phyloP scores from a whole-genome alignment of 2,888 invertebrate genomes.

The Venustoraphidia nigricollis region DNA sequence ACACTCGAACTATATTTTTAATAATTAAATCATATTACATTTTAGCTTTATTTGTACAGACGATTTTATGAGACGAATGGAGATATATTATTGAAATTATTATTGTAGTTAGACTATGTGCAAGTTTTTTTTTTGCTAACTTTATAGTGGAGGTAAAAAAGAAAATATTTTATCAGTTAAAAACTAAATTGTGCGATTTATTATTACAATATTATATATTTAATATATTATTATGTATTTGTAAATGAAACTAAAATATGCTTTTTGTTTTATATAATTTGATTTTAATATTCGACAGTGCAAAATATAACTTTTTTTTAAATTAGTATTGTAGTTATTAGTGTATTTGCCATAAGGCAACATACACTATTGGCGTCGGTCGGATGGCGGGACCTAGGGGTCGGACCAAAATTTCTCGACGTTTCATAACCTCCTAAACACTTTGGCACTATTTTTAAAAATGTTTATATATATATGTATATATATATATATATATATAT shows the following conservation, averaged over 20 bases:
- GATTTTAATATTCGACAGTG: conserved; percentile 13
- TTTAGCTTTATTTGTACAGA: conserved; percentile 30
- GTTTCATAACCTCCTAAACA: no score
- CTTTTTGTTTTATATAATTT: conserved; percentile 5
- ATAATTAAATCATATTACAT: conserved; percentile 4
- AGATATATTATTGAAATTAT: no score
- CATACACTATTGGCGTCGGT: no score
- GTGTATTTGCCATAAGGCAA: no score
- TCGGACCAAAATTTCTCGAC: no score
- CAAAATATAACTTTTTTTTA: conserved; percentile 11
- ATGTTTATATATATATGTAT: no score
- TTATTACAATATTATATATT: conserved; percentile 2
- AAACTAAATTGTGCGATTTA: background rate
- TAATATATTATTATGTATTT: conserved; percentile 4
- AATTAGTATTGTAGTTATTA: background rate
- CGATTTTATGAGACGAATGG: background rate
- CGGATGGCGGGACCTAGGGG: no score
- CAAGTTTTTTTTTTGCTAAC: no score
- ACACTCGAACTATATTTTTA: conserved; percentile 1
- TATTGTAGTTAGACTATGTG: no score
- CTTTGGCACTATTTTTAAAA: no score
- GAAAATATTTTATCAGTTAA: conserved; percentile 1
- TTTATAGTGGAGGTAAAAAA: background rate
- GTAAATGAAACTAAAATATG: conserved; percentile 6
- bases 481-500: no score